These are phyloP conservation scores for Meloidogyne floridensis DNA, from an alignment of 1,140 invertebrate genomes.

Conservation along the genomic window DNA sequence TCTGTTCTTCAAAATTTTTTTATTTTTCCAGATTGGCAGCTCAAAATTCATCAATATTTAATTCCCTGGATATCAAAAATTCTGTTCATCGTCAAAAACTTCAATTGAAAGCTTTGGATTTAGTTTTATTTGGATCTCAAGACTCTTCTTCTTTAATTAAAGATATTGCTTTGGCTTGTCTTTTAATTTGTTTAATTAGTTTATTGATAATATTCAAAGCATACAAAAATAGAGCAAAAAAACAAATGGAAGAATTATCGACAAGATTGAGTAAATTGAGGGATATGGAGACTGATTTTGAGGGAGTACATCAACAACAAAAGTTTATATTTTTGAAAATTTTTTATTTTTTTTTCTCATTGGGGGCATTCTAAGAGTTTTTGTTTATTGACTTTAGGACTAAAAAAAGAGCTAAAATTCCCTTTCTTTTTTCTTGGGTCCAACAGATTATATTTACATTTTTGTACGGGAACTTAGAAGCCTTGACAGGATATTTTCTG, in stretches of 20 bases:
- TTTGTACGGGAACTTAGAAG: too few species aligned
- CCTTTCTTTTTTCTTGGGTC: too few species aligned
- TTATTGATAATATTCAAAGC: constrained; percentile 50
- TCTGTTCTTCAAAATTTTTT: too few species aligned
- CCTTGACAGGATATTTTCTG: too few species aligned
- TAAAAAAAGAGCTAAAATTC: too few species aligned
- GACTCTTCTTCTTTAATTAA: constrained; percentile 61
- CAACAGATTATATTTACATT: too few species aligned
- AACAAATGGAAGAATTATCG: constrained; percentile 53
- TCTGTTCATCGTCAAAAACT: constrained; percentile 69
- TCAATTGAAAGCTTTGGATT: constrained; percentile 69
- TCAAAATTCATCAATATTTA: constrained; percentile 63
- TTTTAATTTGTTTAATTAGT: constrained; percentile 42
- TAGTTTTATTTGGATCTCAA: constrained; percentile 69
- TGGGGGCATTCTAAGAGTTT: too few species aligned
- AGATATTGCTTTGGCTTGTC: constrained; percentile 53
- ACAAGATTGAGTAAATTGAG: constrained; percentile 47
- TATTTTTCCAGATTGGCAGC: constrained; percentile 59
- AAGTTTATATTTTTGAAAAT: too few species aligned
- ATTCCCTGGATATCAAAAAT: constrained; percentile 68
- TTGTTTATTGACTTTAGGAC: too few species aligned
- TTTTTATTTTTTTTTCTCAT: too few species aligned
- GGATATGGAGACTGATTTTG: constrained; percentile 60
- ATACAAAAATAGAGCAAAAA: constrained; percentile 50
- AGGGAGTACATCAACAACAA: constrained; percentile 47